phyloP scores from a whole-genome alignment of 2,113 vertebrate genomes.

The Xiphophorus maculatus region DNA sequence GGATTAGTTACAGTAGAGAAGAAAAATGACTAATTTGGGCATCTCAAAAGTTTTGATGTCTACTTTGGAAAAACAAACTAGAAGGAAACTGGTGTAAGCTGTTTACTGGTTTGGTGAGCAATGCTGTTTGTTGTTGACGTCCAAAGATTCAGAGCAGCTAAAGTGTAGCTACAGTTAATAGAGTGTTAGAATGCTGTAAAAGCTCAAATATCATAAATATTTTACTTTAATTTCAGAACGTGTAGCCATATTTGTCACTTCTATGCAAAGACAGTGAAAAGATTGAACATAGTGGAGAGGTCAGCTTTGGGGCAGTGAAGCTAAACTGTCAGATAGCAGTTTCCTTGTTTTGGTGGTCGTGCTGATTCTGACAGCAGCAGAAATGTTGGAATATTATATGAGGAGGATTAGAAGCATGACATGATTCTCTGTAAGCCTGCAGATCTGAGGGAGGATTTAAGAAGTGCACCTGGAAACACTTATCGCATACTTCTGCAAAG shows the following conservation, averaged over 20 bases:
- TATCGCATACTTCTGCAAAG: not conserved
- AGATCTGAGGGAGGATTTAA: not conserved
- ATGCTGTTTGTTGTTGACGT: not conserved
- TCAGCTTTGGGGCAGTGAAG: too few species aligned
- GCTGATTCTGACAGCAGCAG: not conserved
- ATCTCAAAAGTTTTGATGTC: not conserved
- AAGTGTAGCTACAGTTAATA: not conserved
- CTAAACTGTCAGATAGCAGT: not conserved
- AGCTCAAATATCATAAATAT: not conserved
- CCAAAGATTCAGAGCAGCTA: not conserved
- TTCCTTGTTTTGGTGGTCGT: not conserved
- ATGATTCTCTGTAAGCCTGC: not conserved
- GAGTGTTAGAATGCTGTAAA: not conserved
- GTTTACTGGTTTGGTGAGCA: not conserved
- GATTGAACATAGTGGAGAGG: too few species aligned
- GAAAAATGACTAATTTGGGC: not conserved
- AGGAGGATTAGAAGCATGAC: not conserved
- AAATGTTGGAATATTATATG: not conserved
- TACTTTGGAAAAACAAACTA: not conserved
- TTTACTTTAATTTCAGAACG: not conserved
- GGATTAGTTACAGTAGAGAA: conserved; percentile 16
- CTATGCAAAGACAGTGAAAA: not conserved
- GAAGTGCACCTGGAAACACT: not conserved
- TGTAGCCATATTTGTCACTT: not conserved
- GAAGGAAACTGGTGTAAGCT: too few species aligned